A percentile compares a stretch with the other conserved stretches of the same genome.
Conservation (phyloP, 2,797 vertebrate genomes). For the Bradypodion pumilum region DNA sequence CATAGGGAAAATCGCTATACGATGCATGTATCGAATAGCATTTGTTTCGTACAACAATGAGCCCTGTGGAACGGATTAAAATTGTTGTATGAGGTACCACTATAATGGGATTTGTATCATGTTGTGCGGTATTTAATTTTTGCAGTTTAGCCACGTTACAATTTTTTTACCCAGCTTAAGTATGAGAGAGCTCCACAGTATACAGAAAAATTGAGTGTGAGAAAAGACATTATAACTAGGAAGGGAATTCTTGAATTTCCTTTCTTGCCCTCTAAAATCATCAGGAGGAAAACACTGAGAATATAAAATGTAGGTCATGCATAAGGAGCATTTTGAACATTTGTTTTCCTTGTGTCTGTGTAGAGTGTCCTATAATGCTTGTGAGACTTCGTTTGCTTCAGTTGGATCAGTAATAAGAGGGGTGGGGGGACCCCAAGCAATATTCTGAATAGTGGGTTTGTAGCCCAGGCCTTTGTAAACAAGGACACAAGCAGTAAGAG, state of each 20-base stretch:
- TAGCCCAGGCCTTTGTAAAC: not conserved
- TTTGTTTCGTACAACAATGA: too few relatives aligned
- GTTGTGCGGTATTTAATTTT: too few relatives aligned
- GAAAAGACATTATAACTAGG: not conserved
- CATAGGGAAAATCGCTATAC: too few relatives aligned
- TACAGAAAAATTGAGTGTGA: not conserved
- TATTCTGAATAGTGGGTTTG: not conserved
- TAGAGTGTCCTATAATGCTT: not conserved
- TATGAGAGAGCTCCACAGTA: too few relatives aligned
- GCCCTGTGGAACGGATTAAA: too few relatives aligned
- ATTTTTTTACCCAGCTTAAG: too few relatives aligned
- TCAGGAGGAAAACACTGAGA: not conserved
- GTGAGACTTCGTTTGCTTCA: not conserved
- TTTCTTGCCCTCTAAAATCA: not conserved
- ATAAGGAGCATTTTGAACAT: not conserved
- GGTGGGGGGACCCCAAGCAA: not conserved
- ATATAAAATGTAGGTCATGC: not conserved
- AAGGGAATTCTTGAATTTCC: not conserved
- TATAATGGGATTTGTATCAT: too few relatives aligned
- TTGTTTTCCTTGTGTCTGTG: not conserved
- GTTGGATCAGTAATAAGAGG: not conserved
- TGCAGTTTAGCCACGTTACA: too few relatives aligned
- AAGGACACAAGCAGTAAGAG: not conserved
- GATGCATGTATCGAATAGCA: too few relatives aligned
- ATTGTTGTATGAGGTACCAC: too few relatives aligned